Conservation (phyloP, 2,888 invertebrate genomes). For the Tipula confusa region DNA sequence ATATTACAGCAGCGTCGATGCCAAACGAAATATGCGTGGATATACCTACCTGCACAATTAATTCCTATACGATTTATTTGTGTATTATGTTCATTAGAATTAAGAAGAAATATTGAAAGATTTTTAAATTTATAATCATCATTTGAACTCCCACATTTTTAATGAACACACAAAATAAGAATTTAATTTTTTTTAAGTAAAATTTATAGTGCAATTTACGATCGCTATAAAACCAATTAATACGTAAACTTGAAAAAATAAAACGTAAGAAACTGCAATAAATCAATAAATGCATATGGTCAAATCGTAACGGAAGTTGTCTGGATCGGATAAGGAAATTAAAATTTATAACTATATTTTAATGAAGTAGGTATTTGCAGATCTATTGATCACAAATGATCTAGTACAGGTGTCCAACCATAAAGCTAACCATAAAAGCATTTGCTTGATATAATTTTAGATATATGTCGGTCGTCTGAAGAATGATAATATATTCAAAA, state of each 20-base stretch:
- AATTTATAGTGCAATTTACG: background rate
- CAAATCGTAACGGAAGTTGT: too few species aligned
- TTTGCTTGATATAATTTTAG: too few species aligned
- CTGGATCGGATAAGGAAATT: too few species aligned
- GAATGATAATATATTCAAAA: too few species aligned
- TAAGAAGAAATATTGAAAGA: background rate
- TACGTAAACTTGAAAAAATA: background rate
- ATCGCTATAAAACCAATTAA: background rate
- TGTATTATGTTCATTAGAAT: background rate
- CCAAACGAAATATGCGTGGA: background rate
- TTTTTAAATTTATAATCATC: background rate
- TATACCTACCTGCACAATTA: background rate
- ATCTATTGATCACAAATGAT: too few species aligned
- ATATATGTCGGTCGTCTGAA: too few species aligned
- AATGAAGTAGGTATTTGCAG: too few species aligned
- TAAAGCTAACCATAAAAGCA: too few species aligned
- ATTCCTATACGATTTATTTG: background rate
- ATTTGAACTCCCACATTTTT: background rate
- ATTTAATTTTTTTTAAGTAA: background rate
- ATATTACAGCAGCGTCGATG: background rate
- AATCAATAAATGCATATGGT: too few species aligned
- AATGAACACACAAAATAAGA: background rate
- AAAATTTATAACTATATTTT: too few species aligned
- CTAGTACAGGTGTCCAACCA: too few species aligned
- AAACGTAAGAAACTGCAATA: too few species aligned